phyloP scores from a whole-genome alignment of 2,113 vertebrate genomes.

The Leptobrachium ailaonicum region DNA sequence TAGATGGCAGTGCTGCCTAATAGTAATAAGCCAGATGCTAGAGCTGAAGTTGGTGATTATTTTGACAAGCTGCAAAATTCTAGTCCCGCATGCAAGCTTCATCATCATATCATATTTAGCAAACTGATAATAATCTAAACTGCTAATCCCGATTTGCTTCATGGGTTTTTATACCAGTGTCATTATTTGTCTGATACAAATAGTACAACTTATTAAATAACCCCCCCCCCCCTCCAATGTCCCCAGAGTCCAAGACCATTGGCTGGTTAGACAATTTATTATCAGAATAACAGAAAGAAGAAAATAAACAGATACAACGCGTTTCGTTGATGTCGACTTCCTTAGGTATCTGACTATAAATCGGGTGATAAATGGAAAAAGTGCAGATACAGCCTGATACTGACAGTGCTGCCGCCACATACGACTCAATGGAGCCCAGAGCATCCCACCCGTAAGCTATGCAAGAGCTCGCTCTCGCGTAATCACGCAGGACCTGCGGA shows the following conservation, averaged over 20 bases:
- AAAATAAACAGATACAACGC: too few species aligned
- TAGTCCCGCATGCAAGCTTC: slow-evolving; percentile 1
- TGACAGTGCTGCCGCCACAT: too few species aligned
- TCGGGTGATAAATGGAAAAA: too few species aligned
- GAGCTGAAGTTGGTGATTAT: slow-evolving; percentile 23
- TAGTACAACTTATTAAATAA: neutral
- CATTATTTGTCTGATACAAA: slow-evolving; percentile 11
- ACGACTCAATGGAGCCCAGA: too few species aligned
- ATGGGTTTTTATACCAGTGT: slow-evolving; percentile 3
- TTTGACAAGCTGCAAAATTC: slow-evolving; percentile 4
- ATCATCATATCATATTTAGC: slow-evolving; percentile 18
- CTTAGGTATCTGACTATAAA: too few species aligned
- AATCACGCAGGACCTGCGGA: too few species aligned
- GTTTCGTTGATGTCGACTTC: too few species aligned
- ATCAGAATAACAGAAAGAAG: too few species aligned
- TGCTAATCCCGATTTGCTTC: slow-evolving; percentile 29
- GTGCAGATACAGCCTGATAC: too few species aligned
- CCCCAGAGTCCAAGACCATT: neutral
- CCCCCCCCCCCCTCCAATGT: neutral
- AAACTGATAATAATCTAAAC: slow-evolving; percentile 23
- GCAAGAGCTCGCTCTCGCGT: too few species aligned
- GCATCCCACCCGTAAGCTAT: too few species aligned
- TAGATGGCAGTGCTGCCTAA: slow-evolving; percentile 4
- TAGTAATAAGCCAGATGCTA: slow-evolving; percentile 19
- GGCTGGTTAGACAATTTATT: neutral